Evolutionary conservation across 1,140 invertebrate genomes (phyloP), one percentile per base, ranked within the genome.

Genomic region (Dreissena polymorpha): DNA sequence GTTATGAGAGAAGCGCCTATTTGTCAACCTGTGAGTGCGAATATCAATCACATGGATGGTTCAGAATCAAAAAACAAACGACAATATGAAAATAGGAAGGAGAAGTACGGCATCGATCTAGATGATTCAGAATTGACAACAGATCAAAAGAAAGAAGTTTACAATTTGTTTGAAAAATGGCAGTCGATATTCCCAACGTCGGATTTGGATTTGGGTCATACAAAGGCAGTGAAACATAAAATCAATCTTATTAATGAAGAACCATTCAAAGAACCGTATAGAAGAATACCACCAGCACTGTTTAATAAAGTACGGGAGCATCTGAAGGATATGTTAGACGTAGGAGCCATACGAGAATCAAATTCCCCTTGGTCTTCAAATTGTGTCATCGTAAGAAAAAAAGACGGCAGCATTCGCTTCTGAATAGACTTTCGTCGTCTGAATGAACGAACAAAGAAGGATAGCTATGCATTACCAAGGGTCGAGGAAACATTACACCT

Each of bases 351-450:
- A 13, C 12, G 51, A 6, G 72, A 74, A 74, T 74, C 72, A 18
- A 71, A 50, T 21, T 39, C 27, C 39, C 69, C 69, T 50, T 74
- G 50, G 50, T 74, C 72, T 10, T 55, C 51, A 0, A 94, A 94
- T 0, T 85, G 94, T n/a, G 94, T 95, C 0, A 85, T 95, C 18
- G 94, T 95, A 0, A 49, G 88, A 18, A 94, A 94, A 81, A 71
- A 89, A 0, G 88, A 94, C 86, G 93, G 92, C 18, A 85, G 86
- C 18, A 85, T 93, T 51, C 81, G 94, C 39, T 89, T 94, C n/a
- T 94, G 94, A 86, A 92, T 88, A 1, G 8, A 74, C 50, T n/a
- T 55, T 39, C 50, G 49, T 1, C 53, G 13, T 25, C 50, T 74
- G n/a, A 74, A 74, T 16, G 10, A 21, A 21, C 16, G 53, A n/a